A percentile compares a stretch with the other conserved stretches of the same genome.
Evolutionary conservation across 2,888 invertebrate genomes (phyloP).

Genomic region (Scotopteryx bipunctaria): DNA sequence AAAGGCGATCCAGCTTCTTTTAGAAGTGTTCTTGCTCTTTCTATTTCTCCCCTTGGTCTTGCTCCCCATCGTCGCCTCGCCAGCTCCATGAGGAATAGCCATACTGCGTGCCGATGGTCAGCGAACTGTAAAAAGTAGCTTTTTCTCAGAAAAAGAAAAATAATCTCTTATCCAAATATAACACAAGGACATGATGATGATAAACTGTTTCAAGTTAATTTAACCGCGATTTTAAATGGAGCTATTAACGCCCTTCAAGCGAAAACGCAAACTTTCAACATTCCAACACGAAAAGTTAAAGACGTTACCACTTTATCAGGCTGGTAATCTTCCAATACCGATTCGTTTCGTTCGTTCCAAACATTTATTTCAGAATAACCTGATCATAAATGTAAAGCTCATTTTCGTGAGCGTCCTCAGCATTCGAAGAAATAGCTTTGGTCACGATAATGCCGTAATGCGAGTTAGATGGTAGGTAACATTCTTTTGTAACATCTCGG

Average conservation of each 20-base stretch:
- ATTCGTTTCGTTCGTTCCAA: slow-evolving; percentile 49
- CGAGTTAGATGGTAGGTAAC: slow-evolving; percentile 64
- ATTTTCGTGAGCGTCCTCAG: slow-evolving; percentile 72
- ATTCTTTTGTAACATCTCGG: slow-evolving; percentile 68
- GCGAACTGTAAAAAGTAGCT: slow-evolving; percentile 53
- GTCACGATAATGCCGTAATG: slow-evolving; percentile 72
- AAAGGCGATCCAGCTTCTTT: slow-evolving; percentile 61
- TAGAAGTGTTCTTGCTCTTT: slow-evolving; percentile 56
- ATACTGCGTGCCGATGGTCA: slow-evolving; percentile 72
- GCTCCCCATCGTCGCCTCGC: slow-evolving; percentile 85
- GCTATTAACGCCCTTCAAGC: slow-evolving; percentile 35
- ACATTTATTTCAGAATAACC: slow-evolving; percentile 54
- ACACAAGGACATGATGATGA: slow-evolving; percentile 11
- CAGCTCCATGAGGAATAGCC: slow-evolving; percentile 88
- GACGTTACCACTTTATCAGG: slow-evolving; percentile 53
- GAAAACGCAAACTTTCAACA: slow-evolving; percentile 33
- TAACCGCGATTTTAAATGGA: slow-evolving; percentile 31
- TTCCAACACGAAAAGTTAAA: slow-evolving; percentile 42
- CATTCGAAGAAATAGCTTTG: slow-evolving; percentile 63
- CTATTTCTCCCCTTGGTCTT: slow-evolving; percentile 57
- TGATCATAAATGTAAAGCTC: slow-evolving; percentile 64
- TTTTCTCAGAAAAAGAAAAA: too few relatives aligned
- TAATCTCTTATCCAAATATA: neutral
- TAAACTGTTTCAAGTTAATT: slow-evolving; percentile 20
- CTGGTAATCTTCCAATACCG: slow-evolving; percentile 46